These are phyloP conservation scores for Epinotia brunnichana DNA, from an alignment of 2,888 invertebrate genomes.

Conservation along the genomic window DNA sequence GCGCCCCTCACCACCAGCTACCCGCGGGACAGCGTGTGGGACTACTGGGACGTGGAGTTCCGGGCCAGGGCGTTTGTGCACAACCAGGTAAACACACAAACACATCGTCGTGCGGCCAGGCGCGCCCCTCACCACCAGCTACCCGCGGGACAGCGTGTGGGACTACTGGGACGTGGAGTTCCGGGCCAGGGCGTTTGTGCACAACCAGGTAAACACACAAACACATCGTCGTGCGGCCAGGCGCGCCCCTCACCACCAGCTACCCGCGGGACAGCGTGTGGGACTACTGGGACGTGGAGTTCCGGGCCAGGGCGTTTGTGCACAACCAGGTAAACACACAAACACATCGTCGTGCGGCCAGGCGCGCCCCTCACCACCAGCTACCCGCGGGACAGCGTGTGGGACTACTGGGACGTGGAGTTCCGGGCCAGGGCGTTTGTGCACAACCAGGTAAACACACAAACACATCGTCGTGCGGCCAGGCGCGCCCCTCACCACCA, in stretches of 20 bases:
- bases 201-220: conserved; percentile 48
- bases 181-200: neutral
- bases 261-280: conserved; percentile 72
- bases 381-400: conserved; percentile 71
- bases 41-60: conserved; percentile 87
- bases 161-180: neutral
- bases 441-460: conserved; percentile 88
- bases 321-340: conserved; percentile 89
- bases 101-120: conserved; percentile 61
- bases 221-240: conserved; percentile 77
- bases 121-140: conserved; percentile 72
- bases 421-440: conserved; percentile 88
- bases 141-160: conserved; percentile 51
- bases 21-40: conserved; percentile 72
- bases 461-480: conserved; percentile 50
- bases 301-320: conserved; percentile 87
- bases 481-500: conserved; percentile 75
- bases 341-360: conserved; percentile 81
- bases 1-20: conserved; percentile 74
- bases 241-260: conserved; percentile 73
- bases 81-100: conserved; percentile 86
- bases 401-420: conserved; percentile 87
- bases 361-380: conserved; percentile 76
- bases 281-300: conserved; percentile 86
- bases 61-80: conserved; percentile 89